Evolutionary conservation across 2,113 vertebrate species (phyloP).

Genomic region (Tachycineta bicolor): DNA sequence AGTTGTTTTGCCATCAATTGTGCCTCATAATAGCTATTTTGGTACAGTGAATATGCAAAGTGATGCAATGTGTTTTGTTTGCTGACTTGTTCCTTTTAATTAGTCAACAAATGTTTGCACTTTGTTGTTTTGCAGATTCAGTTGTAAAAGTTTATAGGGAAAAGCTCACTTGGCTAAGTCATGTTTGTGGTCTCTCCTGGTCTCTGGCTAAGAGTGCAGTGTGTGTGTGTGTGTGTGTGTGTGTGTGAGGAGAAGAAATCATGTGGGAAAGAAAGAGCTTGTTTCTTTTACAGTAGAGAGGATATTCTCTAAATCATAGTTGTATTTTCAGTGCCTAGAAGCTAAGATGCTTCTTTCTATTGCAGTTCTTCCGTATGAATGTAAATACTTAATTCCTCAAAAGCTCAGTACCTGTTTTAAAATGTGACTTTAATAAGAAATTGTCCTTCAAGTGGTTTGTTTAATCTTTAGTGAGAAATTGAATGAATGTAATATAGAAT

Average conservation of each 20-base stretch:
- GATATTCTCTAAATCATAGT: background rate
- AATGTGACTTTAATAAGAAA: conserved; percentile 33
- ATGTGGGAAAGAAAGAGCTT: background rate
- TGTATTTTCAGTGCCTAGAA: background rate
- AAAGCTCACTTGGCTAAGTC: background rate
- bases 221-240: background rate
- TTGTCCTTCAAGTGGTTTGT: conserved; percentile 1
- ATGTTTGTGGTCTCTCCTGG: background rate
- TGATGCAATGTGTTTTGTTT: background rate
- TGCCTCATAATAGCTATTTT: background rate
- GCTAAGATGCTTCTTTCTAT: background rate
- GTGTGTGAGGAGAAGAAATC: background rate
- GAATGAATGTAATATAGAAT: conserved; percentile 15
- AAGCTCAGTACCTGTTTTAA: background rate
- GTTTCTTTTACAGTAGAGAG: background rate
- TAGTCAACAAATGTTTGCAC: background rate
- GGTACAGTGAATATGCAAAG: background rate
- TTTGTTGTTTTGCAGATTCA: background rate
- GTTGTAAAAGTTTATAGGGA: background rate
- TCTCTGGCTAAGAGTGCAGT: background rate
- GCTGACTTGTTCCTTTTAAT: background rate
- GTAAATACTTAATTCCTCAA: conserved; percentile 22
- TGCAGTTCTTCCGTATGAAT: background rate
- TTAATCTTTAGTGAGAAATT: conserved; percentile 20
- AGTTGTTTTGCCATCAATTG: background rate